Conservation (phyloP, 2,888 invertebrate species). For the Bedellia somnulentella region DNA sequence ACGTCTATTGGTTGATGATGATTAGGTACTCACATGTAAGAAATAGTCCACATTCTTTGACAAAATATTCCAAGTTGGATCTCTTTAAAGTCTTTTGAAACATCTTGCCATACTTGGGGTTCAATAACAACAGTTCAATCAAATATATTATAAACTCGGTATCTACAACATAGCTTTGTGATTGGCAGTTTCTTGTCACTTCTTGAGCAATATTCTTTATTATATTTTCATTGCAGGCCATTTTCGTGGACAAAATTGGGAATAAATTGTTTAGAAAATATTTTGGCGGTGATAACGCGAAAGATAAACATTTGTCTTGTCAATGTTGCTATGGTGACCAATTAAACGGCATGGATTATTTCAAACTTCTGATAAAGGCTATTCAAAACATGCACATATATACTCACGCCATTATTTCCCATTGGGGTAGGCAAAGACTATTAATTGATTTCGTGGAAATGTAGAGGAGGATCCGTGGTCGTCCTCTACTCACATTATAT, state of each 20-base stretch:
- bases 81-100: slow-evolving; percentile 44
- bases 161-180: slow-evolving; percentile 33
- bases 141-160: slow-evolving; percentile 54
- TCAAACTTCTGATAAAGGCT: no score
- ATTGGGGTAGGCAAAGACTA: no score
- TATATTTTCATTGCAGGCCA: slow-evolving; percentile 50
- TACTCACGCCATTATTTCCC: no score
- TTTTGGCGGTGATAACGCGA: no score
- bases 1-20: no score
- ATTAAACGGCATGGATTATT: no score
- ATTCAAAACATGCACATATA: no score
- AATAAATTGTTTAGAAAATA: neutral
- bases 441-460: no score
- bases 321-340: slow-evolving; percentile 10
- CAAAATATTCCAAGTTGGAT: slow-evolving; percentile 51
- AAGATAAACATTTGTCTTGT: neutral
- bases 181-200: slow-evolving; percentile 53
- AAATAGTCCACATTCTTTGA: slow-evolving; percentile 61
- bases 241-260: slow-evolving; percentile 12
- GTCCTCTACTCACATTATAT: no score
- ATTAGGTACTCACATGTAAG: no score
- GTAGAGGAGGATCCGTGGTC: no score
- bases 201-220: slow-evolving; percentile 62
- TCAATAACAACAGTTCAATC: slow-evolving; percentile 52
- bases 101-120: slow-evolving; percentile 59